Evolutionary conservation across 2,797 vertebrate genomes (phyloP).

Genomic region (Nannoperca obscura): DNA sequence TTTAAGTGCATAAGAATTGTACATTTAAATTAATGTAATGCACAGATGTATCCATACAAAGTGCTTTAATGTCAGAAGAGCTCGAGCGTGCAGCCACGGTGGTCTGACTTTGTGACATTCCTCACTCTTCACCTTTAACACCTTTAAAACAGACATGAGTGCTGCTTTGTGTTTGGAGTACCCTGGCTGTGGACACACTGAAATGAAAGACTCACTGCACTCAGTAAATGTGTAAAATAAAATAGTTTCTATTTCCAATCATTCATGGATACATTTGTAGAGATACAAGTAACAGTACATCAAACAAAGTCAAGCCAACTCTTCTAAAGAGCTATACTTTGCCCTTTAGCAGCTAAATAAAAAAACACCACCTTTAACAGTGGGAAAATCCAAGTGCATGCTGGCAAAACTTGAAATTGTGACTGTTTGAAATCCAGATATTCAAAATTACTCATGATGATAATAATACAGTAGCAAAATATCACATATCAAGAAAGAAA

Average conservation of each 20-base stretch:
- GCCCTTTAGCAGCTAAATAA: constrained; percentile 69
- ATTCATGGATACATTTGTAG: constrained; percentile 78
- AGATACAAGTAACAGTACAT: constrained; percentile 80
- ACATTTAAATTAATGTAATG: constrained; percentile 4
- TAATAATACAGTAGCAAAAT: constrained; percentile 88
- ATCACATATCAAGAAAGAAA: constrained; percentile 85
- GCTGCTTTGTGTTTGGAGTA: not conserved
- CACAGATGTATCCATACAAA: not conserved
- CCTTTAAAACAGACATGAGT: not conserved
- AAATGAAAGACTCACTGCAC: constrained; percentile 51
- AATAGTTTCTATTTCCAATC: constrained; percentile 79
- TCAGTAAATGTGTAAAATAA: constrained; percentile 76
- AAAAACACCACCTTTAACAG: constrained; percentile 72
- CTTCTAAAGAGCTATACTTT: constrained; percentile 66
- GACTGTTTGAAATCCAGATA: constrained; percentile 83
- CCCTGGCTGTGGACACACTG: not conserved
- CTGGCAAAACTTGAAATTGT: constrained; percentile 83
- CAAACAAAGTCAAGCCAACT: constrained; percentile 75
- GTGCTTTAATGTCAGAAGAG: not conserved
- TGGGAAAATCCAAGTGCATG: constrained; percentile 84
- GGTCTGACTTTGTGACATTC: constrained; percentile 47
- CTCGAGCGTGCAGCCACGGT: not conserved
- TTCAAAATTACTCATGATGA: constrained; percentile 84
- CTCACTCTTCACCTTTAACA: constrained; percentile 28
- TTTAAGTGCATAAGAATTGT: not conserved